Conservation (phyloP, 2,797 vertebrate genomes). For the Buphagus erythrorhynchus region DNA sequence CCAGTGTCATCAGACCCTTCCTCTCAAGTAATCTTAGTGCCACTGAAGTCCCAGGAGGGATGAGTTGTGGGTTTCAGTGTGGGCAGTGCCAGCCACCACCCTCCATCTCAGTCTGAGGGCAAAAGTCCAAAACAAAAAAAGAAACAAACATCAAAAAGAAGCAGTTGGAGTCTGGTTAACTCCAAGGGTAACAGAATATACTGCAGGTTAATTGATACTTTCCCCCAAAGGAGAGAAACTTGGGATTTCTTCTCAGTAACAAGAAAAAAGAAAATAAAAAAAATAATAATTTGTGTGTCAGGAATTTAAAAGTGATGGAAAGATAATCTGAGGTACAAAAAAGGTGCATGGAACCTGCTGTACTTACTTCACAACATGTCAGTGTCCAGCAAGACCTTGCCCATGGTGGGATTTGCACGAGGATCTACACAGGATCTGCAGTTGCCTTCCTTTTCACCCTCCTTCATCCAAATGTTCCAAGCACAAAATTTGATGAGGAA, state of each 20-base stretch:
- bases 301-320: neutral
- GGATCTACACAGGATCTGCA: neutral
- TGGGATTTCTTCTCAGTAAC: neutral
- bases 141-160: neutral
- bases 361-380: neutral
- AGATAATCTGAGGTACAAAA: neutral
- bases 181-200: neutral
- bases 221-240: neutral
- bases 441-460: neutral
- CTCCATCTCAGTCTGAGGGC: fast-evolving
- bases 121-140: neutral
- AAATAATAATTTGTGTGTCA: fast-evolving
- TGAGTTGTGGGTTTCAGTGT: fast-evolving
- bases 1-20: neutral
- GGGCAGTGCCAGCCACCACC: neutral
- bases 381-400: neutral
- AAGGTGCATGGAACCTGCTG: fast-evolving
- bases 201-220: neutral
- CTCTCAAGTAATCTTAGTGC: fast-evolving
- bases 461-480: neutral
- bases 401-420: neutral
- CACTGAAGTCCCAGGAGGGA: neutral
- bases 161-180: neutral
- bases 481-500: neutral
- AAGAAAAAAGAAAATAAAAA: neutral